Base-by-base conservation (phyloP, 2,888 invertebrate genomes). In the Ypsolopha scabrella region DNA sequence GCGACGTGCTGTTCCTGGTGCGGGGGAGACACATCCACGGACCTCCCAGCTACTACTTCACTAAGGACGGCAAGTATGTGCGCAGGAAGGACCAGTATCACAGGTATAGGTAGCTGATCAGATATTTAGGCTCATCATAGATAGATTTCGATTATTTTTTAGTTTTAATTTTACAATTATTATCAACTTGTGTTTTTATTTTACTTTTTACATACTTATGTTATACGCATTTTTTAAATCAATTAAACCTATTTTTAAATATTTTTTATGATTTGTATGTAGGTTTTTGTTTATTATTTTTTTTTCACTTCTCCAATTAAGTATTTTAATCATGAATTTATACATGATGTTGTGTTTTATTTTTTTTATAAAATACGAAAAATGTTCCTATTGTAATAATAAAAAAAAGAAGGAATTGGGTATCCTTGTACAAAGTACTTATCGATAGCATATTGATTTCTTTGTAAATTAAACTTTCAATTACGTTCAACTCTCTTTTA, bases 51-150 rank as follows among this genome's bases (percentile, higher is more conserved):
- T 86, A 85, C 57, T 83, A 85, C 59, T 81, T 81, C 63, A 86
- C 86, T 2, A 77, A 80, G 2, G 86, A 86, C 52, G 86, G 86
- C 57, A 85, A 86, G 65, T 87, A 87, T 56, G 85, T 85, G 3
- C 66, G 86, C 47, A 75, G 80, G 58, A 86, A 86, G 59, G 86
- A 86, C 57, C 75, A 80, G 8, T 86, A 86, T 55, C 80, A 83
- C 56, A 67, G 82, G 56, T 85, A 86, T 58, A 83, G 82, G 69
- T 85, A 86, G 76, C 75, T 50, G 58, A 3, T 6, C 11, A 46
- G 46, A 24, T 46, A 11, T 43, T 43, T 8, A 38, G 38, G 38
- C 38, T 38, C 1, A 2, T n/a, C 6, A 38, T 10, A 38, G n/a
- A 38, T 38, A 38, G 9, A 38, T 38, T 4, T 38, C 6, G 38